Percentiles rank a stretch among this genome's conserved stretches.
Evolutionary conservation across 1,140 invertebrate species (phyloP).

Genomic region (Antheraea mylitta): DNA sequence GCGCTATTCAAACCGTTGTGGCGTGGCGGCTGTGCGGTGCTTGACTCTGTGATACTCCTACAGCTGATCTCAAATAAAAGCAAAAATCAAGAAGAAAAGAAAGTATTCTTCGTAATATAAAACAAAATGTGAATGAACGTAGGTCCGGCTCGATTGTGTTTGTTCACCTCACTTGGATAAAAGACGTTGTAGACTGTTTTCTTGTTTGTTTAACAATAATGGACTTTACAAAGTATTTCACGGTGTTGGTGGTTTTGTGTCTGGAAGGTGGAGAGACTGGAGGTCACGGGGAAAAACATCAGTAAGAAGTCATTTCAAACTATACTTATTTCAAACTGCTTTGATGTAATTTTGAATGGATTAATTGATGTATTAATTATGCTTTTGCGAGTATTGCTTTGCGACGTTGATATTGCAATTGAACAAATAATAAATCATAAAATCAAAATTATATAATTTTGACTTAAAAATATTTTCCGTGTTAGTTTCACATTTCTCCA

Average conservation of each 20-base stretch:
- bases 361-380: not conserved
- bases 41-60: conserved; percentile 31
- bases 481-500: too few species aligned
- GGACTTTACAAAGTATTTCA: conserved; percentile 53
- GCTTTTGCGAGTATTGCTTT: conserved; percentile 5
- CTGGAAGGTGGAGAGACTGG: conserved; percentile 49
- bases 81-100: conserved; percentile 41
- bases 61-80: conserved; percentile 40
- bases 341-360: not conserved
- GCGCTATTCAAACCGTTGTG: conserved; percentile 52
- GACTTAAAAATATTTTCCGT: too few species aligned
- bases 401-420: not conserved
- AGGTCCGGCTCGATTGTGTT: conserved; percentile 24
- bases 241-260: conserved; percentile 50
- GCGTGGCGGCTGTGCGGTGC: conserved; percentile 37
- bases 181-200: conserved; percentile 27
- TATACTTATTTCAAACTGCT: not conserved
- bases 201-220: conserved; percentile 34
- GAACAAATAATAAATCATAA: not conserved
- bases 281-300: conserved; percentile 63
- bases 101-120: conserved; percentile 43
- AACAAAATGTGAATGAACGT: conserved; percentile 66
- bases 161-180: conserved; percentile 25
- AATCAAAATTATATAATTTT: not conserved
- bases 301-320: conserved; percentile 40